A percentile compares a stretch with the other conserved stretches of the same genome.
Conservation (phyloP, 2,797 vertebrate species). For the Acridotheres tristis region DNA sequence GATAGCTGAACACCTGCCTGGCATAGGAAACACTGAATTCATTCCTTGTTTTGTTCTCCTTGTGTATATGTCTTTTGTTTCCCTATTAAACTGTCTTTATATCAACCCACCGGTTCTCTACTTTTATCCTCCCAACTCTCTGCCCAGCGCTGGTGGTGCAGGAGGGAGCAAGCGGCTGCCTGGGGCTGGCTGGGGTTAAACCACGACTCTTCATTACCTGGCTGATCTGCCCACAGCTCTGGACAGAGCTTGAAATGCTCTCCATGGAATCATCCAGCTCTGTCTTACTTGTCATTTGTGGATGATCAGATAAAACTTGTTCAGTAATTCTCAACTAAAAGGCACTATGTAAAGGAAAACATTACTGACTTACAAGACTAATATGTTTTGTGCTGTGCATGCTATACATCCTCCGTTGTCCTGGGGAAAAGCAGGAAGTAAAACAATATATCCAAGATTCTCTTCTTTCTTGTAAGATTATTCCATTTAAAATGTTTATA, state of each 20-base stretch:
- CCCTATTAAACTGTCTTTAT: background rate
- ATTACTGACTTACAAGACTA: background rate
- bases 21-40: background rate
- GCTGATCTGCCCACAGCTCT: background rate
- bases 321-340: background rate
- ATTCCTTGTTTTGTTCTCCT: background rate
- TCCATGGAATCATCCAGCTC: background rate
- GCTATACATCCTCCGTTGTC: background rate
- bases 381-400: background rate
- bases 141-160: background rate
- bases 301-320: background rate
- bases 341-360: background rate
- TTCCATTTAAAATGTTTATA: background rate
- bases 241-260: background rate
- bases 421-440: background rate
- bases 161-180: fast-evolving
- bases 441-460: background rate
- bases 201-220: background rate
- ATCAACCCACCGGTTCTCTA: background rate
- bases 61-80: background rate
- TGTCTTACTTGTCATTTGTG: background rate
- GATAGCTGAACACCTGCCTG: background rate
- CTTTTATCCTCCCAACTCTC: background rate
- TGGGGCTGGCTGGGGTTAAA: background rate
- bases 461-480: background rate